Evolutionary conservation across 2,888 invertebrate genomes (phyloP).

Genomic region (Iphiclides podalirius): DNA sequence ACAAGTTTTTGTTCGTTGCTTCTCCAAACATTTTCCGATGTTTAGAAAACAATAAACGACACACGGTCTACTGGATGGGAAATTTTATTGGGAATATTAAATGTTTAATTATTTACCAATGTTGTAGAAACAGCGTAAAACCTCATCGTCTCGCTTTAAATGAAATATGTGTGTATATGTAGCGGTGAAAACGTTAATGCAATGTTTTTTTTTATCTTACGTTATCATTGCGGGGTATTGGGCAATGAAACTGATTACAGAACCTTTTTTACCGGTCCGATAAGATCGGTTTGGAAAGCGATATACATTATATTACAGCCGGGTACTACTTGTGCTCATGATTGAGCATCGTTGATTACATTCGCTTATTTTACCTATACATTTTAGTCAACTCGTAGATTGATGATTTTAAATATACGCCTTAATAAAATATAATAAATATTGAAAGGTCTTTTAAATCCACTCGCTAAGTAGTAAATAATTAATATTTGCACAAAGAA

Average conservation of each 20-base stretch:
- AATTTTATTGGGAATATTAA: conserved; percentile 7
- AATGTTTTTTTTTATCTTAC: conserved; percentile 14
- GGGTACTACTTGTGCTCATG: background rate
- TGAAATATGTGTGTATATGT: background rate
- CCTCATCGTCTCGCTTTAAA: background rate
- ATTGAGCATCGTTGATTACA: background rate
- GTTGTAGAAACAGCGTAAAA: background rate
- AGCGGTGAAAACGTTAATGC: background rate
- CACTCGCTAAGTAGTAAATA: too few relatives aligned
- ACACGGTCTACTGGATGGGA: conserved; percentile 1
- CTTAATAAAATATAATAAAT: too few relatives aligned
- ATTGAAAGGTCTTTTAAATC: too few relatives aligned
- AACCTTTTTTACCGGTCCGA: conserved; percentile 18
- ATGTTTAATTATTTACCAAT: conserved; percentile 4
- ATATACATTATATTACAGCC: conserved; percentile 7
- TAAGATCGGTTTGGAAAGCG: conserved; percentile 16
- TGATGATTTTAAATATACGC: too few relatives aligned
- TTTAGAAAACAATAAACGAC: conserved; percentile 7
- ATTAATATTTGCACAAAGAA: too few relatives aligned
- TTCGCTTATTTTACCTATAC: too few relatives aligned
- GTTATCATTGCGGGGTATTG: conserved; percentile 19
- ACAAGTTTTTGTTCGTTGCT: conserved; percentile 20
- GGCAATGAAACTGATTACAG: conserved; percentile 22
- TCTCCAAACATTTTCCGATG: conserved; percentile 14
- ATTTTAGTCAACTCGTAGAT: too few relatives aligned